Conservation (phyloP, 2,888 invertebrate species). For the Lamproptera curius region DNA sequence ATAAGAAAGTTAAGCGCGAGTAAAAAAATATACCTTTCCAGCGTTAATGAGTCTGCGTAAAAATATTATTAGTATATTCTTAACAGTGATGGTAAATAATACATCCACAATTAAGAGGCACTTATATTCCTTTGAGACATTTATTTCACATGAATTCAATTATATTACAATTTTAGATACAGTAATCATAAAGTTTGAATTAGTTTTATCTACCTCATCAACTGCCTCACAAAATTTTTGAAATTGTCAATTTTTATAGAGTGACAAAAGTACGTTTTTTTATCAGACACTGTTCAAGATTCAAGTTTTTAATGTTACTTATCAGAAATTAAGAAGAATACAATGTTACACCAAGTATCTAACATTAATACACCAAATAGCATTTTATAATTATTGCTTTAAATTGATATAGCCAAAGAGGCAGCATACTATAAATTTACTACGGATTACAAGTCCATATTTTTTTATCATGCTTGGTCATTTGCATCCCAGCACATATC, state of each 20-base stretch:
- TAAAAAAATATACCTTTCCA: too few species aligned
- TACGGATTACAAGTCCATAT: neutral
- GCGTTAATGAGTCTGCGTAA: too few species aligned
- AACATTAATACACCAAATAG: slow-evolving; percentile 5
- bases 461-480: too few species aligned
- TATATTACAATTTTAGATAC: slow-evolving; percentile 18
- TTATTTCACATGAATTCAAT: slow-evolving; percentile 20
- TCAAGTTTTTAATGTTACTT: neutral
- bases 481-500: neutral
- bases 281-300: slow-evolving; percentile 4
- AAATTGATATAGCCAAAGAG: neutral
- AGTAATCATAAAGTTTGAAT: slow-evolving; percentile 3
- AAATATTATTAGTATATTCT: too few species aligned
- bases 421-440: neutral
- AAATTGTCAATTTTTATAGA: slow-evolving; percentile 4
- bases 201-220: neutral
- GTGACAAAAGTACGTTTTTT: neutral
- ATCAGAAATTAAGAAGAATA: slow-evolving; percentile 4
- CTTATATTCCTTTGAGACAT: slow-evolving; percentile 14
- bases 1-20: too few species aligned
- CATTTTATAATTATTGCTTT: slow-evolving; percentile 1
- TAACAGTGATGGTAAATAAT: too few species aligned
- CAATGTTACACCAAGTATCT: slow-evolving; percentile 12
- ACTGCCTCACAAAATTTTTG: neutral
- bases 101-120: too few species aligned